A percentile compares a stretch with the other conserved stretches of the same genome.
Conservation (phyloP, 2,113 vertebrate species). For the Cephalopterus ornatus region DNA sequence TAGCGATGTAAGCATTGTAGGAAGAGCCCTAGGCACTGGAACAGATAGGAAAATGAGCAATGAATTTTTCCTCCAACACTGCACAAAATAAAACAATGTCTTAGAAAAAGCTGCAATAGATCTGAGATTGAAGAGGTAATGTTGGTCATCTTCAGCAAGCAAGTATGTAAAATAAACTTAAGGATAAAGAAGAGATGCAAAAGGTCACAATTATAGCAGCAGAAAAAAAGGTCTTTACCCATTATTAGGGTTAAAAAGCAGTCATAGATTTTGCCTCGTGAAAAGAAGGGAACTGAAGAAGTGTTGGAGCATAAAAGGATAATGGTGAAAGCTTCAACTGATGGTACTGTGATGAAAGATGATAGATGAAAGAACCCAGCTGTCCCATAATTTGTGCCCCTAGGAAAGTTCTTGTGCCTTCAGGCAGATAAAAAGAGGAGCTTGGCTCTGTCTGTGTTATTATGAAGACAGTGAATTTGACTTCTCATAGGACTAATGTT, state of each 20-base stretch:
- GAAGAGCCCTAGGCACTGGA: not conserved
- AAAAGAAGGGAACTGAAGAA: not conserved
- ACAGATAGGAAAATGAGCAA: not conserved
- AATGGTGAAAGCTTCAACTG: not conserved
- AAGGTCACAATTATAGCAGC: not conserved
- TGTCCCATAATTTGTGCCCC: not conserved
- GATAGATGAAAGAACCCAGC: not conserved
- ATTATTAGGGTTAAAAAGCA: not conserved
- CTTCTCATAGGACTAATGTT: not conserved
- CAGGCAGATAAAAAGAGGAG: slow-evolving; percentile 18
- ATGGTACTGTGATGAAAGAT: not conserved
- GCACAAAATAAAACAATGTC: not conserved
- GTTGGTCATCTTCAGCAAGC: not conserved
- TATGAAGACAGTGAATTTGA: slow-evolving; percentile 4
- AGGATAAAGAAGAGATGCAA: not conserved
- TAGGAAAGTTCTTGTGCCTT: slow-evolving; percentile 35
- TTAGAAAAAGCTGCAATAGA: not conserved
- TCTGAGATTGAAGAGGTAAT: not conserved
- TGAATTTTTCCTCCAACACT: rapidly evolving
- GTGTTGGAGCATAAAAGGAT: not conserved
- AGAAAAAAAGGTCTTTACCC: not conserved
- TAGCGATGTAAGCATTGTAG: not conserved
- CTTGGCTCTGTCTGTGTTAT: not conserved
- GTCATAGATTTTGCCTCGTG: not conserved
- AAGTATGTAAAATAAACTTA: not conserved